Evolutionary conservation across 1,140 invertebrate species (phyloP).

Genomic region (Asbolus verrucosus): DNA sequence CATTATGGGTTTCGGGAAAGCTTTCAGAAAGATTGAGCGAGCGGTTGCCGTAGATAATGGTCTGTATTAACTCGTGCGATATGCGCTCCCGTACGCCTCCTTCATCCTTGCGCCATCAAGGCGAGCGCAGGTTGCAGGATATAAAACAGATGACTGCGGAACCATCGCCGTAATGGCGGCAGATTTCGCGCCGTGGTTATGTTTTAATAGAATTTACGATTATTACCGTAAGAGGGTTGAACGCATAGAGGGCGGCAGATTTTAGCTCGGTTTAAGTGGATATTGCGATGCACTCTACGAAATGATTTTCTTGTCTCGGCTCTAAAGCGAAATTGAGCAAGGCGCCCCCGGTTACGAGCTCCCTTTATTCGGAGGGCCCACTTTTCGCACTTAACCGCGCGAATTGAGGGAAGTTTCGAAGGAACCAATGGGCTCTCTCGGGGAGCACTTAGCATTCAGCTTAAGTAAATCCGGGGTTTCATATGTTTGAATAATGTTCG

Average conservation of each 20-base stretch:
- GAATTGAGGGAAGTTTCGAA: neutral
- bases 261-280: slow-evolving; percentile 52
- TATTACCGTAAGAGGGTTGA: slow-evolving; percentile 63
- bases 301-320: slow-evolving; percentile 49
- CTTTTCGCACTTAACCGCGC: slow-evolving; percentile 1
- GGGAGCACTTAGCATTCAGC: slow-evolving; percentile 43
- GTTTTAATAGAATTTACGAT: slow-evolving; percentile 68
- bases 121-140: slow-evolving; percentile 53
- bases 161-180: slow-evolving; percentile 66
- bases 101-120: slow-evolving; percentile 15
- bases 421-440: slow-evolving; percentile 41
- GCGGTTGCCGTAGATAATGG: slow-evolving; percentile 56
- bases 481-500: slow-evolving; percentile 54
- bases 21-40: slow-evolving; percentile 65
- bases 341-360: slow-evolving; percentile 16
- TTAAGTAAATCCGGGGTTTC: slow-evolving; percentile 48
- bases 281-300: slow-evolving; percentile 52
- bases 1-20: slow-evolving; percentile 63
- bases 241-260: slow-evolving; percentile 55
- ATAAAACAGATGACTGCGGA: slow-evolving; percentile 64
- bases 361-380: slow-evolving; percentile 12
- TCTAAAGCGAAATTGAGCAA: slow-evolving; percentile 40
- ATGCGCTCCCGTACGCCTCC: slow-evolving; percentile 8
- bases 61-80: slow-evolving; percentile 55
- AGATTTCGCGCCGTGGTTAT: slow-evolving; percentile 67